Conservation (phyloP, 2,888 invertebrate genomes). For the Leptinotarsa rubiginosa region DNA sequence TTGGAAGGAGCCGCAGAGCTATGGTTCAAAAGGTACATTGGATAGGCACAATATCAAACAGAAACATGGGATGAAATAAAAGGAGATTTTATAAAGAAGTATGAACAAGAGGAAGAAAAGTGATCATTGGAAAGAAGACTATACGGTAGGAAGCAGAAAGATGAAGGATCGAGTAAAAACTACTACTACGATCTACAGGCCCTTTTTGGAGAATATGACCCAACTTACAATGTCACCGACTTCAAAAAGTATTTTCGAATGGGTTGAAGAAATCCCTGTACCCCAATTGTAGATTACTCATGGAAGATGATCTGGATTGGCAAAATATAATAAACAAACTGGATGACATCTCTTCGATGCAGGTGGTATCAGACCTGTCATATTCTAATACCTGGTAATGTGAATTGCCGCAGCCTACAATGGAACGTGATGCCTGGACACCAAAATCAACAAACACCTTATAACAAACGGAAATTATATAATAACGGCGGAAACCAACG, state of each 20-base stretch:
- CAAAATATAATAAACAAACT: conserved; percentile 20
- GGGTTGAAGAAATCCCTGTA: conserved; percentile 14
- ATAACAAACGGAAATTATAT: not conserved
- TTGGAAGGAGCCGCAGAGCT: no score
- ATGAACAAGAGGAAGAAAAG: no score
- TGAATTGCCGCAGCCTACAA: not conserved
- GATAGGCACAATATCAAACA: no score
- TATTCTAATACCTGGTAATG: not conserved
- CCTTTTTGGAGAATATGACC: no score
- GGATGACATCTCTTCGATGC: not conserved
- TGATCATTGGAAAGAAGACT: no score
- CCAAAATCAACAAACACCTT: not conserved
- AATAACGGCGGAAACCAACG: not conserved
- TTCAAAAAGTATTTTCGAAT: conserved; percentile 21
- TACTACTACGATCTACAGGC: no score
- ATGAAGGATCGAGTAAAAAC: no score
- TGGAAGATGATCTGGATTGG: conserved; percentile 17
- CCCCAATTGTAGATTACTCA: conserved; percentile 12
- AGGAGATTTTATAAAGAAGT: no score
- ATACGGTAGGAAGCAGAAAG: no score
- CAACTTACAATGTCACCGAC: not conserved
- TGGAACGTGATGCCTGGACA: not conserved
- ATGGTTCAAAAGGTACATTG: no score
- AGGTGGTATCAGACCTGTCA: not conserved
- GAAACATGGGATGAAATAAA: no score